phyloP scores from a whole-genome alignment of 2,888 invertebrate species.

The Steinernema scapterisci region DNA sequence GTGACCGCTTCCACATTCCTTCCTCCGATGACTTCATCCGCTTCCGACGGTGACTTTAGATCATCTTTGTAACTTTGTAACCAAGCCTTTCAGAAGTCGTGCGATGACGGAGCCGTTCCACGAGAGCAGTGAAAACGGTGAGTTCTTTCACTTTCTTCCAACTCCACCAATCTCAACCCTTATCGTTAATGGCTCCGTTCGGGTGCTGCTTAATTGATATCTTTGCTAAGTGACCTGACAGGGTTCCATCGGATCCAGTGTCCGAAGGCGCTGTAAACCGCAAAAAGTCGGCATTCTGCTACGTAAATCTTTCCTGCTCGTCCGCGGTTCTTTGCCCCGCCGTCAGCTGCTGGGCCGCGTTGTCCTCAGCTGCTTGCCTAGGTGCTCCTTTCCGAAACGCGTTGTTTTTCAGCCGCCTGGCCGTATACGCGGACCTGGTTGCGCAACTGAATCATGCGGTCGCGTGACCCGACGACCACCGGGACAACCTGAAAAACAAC shows the following conservation, averaged over 20 bases:
- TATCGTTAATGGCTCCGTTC: too few species aligned
- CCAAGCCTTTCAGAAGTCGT: constrained; percentile 5
- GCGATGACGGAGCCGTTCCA: constrained; percentile 15
- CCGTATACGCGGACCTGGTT: constrained; percentile 27
- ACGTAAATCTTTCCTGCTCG: neutral
- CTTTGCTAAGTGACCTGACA: neutral
- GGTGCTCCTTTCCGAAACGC: neutral
- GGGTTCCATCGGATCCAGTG: neutral
- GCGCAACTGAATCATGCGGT: constrained; percentile 30
- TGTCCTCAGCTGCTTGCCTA: constrained; percentile 20
- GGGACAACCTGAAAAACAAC: constrained; percentile 31
- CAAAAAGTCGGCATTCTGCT: constrained; percentile 3
- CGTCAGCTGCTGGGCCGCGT: constrained; percentile 10
- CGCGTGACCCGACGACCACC: constrained; percentile 33
- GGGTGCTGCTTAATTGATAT: too few species aligned
- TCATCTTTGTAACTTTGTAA: neutral
- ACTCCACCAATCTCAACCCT: neutral
- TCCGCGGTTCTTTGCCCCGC: neutral
- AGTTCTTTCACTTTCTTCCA: neutral
- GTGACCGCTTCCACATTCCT: neutral
- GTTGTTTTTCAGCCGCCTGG: constrained; percentile 30
- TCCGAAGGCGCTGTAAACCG: constrained; percentile 4
- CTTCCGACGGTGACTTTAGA: neutral
- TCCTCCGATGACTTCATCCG: neutral
- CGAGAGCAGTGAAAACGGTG: constrained; percentile 11